Base-by-base conservation (phyloP, 2,888 invertebrate species). In the Agrotis segetum region DNA sequence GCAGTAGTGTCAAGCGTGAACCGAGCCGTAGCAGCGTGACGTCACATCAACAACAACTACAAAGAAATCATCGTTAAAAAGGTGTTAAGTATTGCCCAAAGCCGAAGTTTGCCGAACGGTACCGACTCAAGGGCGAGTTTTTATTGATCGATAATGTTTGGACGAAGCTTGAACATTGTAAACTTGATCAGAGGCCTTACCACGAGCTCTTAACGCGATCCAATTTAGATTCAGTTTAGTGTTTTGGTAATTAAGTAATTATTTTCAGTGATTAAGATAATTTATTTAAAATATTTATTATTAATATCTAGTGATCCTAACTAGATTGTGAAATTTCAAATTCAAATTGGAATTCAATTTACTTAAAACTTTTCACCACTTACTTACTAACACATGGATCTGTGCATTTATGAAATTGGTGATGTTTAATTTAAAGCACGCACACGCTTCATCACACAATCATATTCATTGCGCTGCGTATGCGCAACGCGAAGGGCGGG, bases 401-500 rank as follows among this genome's bases (percentile, higher is more conserved):
- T 49, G 53, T n/a, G n/a, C 3, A 14, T 29, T 24, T 24, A 19
- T 14, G 5, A 16, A 40, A 53, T 47, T 17, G n/a, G 14, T 65
- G 24, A 13, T n/a, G n/a, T 34, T 50, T 21, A 34, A 46, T 14
- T 0, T 24, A 16, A 62, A 9, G 11, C 59, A 60, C 34, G 46
- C 24, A 40, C 24, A 40, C 16, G 40, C 40, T 9, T 40, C 16
- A 40, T n/a, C 9, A 16, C 7, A 24, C 46, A n/a, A n/a, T n/a
- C n/a, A 6, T 16, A 2, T 17, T 4, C 1, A 16, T 52, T 14
- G 17, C n/a, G 17, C 21, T 58, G 72, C 47, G 55, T 55, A 19
- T 49, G 67, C 64, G 70, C 61, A 59, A 49, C n/a, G 46, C 56
- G 53, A 56, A 72, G 81, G 74, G 74, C 78, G 59, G 64, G 7